Evolutionary conservation across 2,888 invertebrate species (phyloP), one percentile per base, ranked within the genome.

Genomic region (Corbicula japonica): DNA sequence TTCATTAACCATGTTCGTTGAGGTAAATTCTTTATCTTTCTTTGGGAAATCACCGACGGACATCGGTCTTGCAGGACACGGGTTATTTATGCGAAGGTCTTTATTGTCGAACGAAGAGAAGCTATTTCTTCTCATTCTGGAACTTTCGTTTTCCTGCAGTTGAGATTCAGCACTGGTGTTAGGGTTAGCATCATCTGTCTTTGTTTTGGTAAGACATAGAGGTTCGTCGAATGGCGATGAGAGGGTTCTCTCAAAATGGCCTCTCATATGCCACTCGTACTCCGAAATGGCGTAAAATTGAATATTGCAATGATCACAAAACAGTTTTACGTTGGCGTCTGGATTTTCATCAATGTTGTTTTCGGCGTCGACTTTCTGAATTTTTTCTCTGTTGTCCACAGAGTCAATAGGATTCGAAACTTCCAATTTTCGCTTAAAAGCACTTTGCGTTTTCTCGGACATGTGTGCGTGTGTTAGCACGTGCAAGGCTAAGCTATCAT

Each of bases 401-500:
- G 58, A 35, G 10, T 38, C 30, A 32, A 23, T 21, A 18, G 50
- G 23, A 5, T 65, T 52, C 18, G 18, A 21, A 23, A 50, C 35
- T 28, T 66, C 66, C 18, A 35, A 54, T 54, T 66, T 66, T 10
- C 76, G 76, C 26, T 72, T 73, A 34, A 54, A 63, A 12, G 41
- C 10, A 52, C 65, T 72, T 58, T 65, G 21, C 2, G 63, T 46
- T 23, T 61, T 30, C n/a, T 34, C 56, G 0, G 21, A 3, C 4
- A 60, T 38, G 6, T 83, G 83, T 85, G 89, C 86, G 78, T 91
- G 91, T 75, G 90, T 89, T 6, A 88, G 69, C 85, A 91, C 90
- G 85, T 92, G 92, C 91, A 92, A 91, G n/a, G 92, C 91, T 56
- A 92, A 87, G 32, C 87, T 80, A 65, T 92, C 92, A 26, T 91